Evolutionary conservation across 1,140 invertebrate species (phyloP).

Genomic region (Melitaea cinxia): DNA sequence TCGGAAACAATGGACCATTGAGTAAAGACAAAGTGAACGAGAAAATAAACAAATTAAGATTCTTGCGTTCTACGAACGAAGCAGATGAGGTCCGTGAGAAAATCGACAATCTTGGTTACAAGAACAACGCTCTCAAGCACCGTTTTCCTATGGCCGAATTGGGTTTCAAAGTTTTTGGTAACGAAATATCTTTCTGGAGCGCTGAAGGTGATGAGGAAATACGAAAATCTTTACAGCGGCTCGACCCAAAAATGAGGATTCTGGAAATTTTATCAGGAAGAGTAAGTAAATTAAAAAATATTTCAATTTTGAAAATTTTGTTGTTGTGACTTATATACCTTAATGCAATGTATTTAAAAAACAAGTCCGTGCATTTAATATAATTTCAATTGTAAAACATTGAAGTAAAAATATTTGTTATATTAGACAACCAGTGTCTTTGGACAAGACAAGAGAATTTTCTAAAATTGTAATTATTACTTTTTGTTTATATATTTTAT

Average conservation of each 20-base stretch:
- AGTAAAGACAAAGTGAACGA: conserved; percentile 84
- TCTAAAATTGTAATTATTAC: too few relatives aligned
- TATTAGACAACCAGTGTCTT: too few relatives aligned
- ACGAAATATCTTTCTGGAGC: conserved; percentile 88
- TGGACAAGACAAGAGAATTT: too few relatives aligned
- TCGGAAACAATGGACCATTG: conserved; percentile 88
- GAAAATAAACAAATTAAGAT: conserved; percentile 82
- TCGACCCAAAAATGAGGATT: conserved; percentile 87
- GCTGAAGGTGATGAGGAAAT: conserved; percentile 87
- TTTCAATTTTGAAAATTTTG: too few relatives aligned
- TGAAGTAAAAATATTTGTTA: too few relatives aligned
- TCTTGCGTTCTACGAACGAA: conserved; percentile 80
- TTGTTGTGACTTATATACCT: too few relatives aligned
- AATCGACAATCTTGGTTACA: conserved; percentile 83
- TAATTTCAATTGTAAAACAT: too few relatives aligned
- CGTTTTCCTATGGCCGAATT: conserved; percentile 72
- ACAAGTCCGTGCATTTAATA: too few relatives aligned
- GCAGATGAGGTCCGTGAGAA: conserved; percentile 80
- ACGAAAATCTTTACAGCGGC: conserved; percentile 79
- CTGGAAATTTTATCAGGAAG: conserved; percentile 88
- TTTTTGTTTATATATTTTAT: too few relatives aligned
- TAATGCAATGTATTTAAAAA: too few relatives aligned
- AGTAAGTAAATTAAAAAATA: conserved; percentile 57
- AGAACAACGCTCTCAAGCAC: conserved; percentile 81
- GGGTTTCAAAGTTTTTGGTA: conserved; percentile 85